These are phyloP conservation scores for Etheostoma cragini DNA, from an alignment of 2,113 vertebrate genomes.

Conservation along the genomic window DNA sequence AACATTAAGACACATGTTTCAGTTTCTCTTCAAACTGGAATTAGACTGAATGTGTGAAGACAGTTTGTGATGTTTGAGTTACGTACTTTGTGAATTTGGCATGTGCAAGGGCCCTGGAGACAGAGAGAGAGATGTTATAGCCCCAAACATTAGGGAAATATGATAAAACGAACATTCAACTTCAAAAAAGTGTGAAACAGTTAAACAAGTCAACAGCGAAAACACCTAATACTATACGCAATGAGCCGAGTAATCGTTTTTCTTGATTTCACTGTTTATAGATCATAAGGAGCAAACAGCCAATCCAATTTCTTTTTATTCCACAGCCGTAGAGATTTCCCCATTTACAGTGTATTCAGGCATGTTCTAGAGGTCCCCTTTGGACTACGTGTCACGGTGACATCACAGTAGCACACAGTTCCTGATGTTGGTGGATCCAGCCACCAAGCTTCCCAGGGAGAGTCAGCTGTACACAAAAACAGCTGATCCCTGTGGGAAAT, in stretches of 20 bases:
- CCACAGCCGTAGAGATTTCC: background rate
- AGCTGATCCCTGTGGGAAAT: constrained; percentile 5
- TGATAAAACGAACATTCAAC: too few species aligned
- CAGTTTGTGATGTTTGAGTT: background rate
- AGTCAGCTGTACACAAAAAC: background rate
- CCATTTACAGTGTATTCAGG: background rate
- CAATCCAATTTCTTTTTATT: too few species aligned
- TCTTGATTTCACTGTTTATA: too few species aligned
- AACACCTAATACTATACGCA: too few species aligned
- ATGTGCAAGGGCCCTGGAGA: constrained; percentile 94
- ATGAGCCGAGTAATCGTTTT: too few species aligned
- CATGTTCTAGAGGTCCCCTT: background rate
- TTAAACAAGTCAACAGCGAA: too few species aligned
- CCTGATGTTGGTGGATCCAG: background rate
- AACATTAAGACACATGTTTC: constrained; percentile 30
- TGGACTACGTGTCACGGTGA: background rate
- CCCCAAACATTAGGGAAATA: background rate
- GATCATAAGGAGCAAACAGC: too few species aligned
- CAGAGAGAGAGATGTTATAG: constrained; percentile 29
- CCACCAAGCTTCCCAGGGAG: constrained; percentile 2
- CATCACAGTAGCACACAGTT: constrained; percentile 19
- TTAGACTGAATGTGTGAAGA: background rate
- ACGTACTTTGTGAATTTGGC: constrained; percentile 99
- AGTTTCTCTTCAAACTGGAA: constrained; percentile 9
- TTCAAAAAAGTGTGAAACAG: too few species aligned